Percentiles rank a stretch among this genome's conserved stretches.
phyloP scores from a whole-genome alignment of 1,140 invertebrate genomes.

The Calycopis cecrops region DNA sequence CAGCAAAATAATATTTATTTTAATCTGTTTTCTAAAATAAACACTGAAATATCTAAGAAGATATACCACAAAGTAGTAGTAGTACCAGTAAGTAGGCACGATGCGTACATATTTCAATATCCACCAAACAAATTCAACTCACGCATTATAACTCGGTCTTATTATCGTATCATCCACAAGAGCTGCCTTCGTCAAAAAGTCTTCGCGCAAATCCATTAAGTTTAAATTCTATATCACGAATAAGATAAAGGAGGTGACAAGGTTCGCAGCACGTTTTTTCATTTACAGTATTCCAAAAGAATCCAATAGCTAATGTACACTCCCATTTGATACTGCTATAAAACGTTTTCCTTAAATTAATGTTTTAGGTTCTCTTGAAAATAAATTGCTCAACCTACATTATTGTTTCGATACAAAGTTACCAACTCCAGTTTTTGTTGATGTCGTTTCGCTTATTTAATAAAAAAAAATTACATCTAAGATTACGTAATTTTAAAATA shows the following conservation, averaged over 20 bases:
- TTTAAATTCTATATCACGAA: slow-evolving; percentile 51
- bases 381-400: slow-evolving; percentile 55
- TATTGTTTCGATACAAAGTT: slow-evolving; percentile 37
- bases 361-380: slow-evolving; percentile 48
- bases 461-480: no score
- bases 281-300: slow-evolving; percentile 68
- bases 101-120: slow-evolving; percentile 23
- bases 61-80: no score
- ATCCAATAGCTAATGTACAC: slow-evolving; percentile 61
- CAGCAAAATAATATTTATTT: no score
- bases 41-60: no score
- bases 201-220: slow-evolving; percentile 54
- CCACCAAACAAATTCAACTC: slow-evolving; percentile 30
- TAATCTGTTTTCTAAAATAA: no score
- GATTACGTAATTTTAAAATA: no score
- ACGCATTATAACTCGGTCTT: slow-evolving; percentile 28
- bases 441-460: neutral
- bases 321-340: slow-evolving; percentile 58
- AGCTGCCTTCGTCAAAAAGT: slow-evolving; percentile 52
- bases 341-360: slow-evolving; percentile 66
- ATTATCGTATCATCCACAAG: slow-evolving; percentile 32
- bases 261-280: slow-evolving; percentile 58
- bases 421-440: slow-evolving; percentile 17
- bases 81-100: no score
- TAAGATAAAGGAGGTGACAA: slow-evolving; percentile 20